phyloP scores from a whole-genome alignment of 2,113 vertebrate genomes.

The Paramormyrops kingsleyae region DNA sequence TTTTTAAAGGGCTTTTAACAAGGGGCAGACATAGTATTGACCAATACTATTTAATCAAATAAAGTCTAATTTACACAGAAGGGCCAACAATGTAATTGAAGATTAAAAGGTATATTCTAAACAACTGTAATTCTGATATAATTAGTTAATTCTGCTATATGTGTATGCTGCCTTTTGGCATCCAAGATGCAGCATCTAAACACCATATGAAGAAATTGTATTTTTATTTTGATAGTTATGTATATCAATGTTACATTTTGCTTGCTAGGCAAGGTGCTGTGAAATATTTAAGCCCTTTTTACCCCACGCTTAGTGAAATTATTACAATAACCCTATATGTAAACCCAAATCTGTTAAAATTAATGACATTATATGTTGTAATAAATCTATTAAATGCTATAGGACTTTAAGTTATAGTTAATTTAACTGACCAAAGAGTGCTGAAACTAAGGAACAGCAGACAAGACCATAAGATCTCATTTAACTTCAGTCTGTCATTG shows the following conservation, averaged over 20 bases:
- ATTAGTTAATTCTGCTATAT: not conserved
- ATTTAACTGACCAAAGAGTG: not conserved
- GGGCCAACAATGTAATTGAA: not conserved
- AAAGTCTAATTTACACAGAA: not conserved
- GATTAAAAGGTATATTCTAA: not conserved
- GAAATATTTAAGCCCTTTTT: not conserved
- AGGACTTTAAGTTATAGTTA: too few relatives aligned
- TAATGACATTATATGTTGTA: not conserved
- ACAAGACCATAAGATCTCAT: not conserved
- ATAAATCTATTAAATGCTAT: not conserved
- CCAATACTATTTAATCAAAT: not conserved
- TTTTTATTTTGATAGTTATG: not conserved
- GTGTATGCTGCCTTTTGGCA: not conserved
- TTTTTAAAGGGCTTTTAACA: not conserved
- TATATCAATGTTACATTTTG: not conserved
- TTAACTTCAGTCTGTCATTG: constrained; percentile 26
- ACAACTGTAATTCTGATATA: not conserved
- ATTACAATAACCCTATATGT: not conserved
- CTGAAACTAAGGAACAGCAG: not conserved
- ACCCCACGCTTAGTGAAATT: not conserved
- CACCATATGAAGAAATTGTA: not conserved
- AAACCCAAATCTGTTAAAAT: not conserved
- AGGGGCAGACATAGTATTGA: not conserved
- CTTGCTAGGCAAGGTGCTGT: not conserved
- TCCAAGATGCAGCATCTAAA: not conserved